Evolutionary conservation across 2,797 vertebrate species (phyloP).

Genomic region (Typhlichthys subterraneus): DNA sequence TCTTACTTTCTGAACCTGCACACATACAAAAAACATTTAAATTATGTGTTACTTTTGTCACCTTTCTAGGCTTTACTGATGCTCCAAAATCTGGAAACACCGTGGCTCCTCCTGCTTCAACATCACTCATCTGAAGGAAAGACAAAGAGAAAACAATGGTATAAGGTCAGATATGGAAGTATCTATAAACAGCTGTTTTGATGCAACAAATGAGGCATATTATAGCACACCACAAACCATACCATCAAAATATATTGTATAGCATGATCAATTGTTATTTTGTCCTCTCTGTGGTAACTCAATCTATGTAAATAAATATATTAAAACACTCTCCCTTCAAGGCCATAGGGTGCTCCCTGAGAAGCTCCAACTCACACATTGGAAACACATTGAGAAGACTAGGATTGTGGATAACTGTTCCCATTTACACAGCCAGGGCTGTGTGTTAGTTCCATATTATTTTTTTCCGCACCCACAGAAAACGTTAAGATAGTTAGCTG

Average conservation of each 20-base stretch:
- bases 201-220: background rate
- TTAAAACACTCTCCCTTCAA: too few relatives aligned
- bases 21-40: background rate
- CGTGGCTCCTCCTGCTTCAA: constrained; percentile 93
- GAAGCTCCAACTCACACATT: too few relatives aligned
- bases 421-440: too few relatives aligned
- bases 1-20: too few relatives aligned
- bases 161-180: background rate
- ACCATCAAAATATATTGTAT: background rate
- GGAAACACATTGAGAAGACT: too few relatives aligned
- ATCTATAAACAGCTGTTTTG: background rate
- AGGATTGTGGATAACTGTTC: too few relatives aligned
- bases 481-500: too few relatives aligned
- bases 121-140: constrained; percentile 90
- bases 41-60: constrained; percentile 45
- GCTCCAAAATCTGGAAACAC: constrained; percentile 98
- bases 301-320: too few relatives aligned
- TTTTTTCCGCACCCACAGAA: too few relatives aligned
- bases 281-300: too few relatives aligned
- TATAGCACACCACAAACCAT: background rate
- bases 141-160: constrained; percentile 14
- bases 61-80: constrained; percentile 91
- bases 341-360: too few relatives aligned
- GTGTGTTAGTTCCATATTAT: too few relatives aligned
- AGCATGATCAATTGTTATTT: background rate